phyloP scores from a whole-genome alignment of 2,113 vertebrate species.

The Gracilinanus agilis region DNA sequence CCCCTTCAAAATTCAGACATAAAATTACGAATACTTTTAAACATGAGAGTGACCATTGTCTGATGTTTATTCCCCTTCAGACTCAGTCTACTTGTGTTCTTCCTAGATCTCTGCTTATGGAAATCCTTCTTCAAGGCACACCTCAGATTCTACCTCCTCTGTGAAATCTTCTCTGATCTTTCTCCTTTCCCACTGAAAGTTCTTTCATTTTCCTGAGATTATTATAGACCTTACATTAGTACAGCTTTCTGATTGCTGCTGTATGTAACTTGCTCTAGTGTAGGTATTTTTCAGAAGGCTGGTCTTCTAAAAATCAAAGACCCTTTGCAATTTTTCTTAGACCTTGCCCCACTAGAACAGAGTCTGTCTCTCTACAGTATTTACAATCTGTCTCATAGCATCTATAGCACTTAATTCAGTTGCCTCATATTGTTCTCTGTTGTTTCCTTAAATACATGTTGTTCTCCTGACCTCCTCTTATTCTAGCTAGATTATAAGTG shows the following conservation, averaged over 20 bases:
- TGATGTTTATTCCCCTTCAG: background rate
- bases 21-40: background rate
- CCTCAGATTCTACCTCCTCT: background rate
- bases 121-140: background rate
- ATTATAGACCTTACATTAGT: background rate
- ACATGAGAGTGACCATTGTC: background rate
- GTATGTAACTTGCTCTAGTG: background rate
- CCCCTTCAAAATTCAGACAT: background rate
- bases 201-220: background rate
- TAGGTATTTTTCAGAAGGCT: background rate
- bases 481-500: background rate
- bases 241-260: background rate
- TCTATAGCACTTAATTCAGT: background rate
- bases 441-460: background rate
- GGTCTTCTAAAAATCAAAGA: conserved; percentile 15
- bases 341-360: background rate
- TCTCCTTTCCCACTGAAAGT: background rate
- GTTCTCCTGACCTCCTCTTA: background rate
- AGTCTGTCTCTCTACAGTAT: background rate
- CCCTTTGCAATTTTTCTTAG: background rate
- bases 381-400: background rate
- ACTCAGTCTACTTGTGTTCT: background rate
- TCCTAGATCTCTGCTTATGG: background rate
- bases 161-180: background rate
- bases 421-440: background rate